Percentiles rank a stretch among this genome's conserved stretches.
Evolutionary conservation across 2,797 vertebrate genomes (phyloP).

Genomic region (Mycteria americana): DNA sequence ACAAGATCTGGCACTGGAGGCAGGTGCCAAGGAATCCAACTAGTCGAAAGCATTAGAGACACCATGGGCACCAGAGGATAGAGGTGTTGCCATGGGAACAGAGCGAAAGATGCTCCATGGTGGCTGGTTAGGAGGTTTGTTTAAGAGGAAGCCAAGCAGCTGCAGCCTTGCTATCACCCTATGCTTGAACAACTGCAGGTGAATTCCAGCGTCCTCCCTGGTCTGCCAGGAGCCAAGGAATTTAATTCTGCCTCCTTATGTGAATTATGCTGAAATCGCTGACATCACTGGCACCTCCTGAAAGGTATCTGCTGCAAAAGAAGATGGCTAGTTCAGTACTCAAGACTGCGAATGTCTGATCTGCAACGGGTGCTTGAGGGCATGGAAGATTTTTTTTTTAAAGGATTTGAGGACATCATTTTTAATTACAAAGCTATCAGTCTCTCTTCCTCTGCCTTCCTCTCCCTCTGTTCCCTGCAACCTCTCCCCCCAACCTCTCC

Average conservation of each 20-base stretch:
- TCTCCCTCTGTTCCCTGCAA: neutral
- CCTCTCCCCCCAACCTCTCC: neutral
- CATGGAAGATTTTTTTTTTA: neutral
- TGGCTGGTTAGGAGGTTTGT: constrained; percentile 74
- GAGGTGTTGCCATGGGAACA: constrained; percentile 79
- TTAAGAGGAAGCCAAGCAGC: constrained; percentile 66
- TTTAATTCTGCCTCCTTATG: constrained; percentile 47
- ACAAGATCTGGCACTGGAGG: constrained; percentile 72
- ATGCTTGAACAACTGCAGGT: constrained; percentile 36
- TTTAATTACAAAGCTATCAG: neutral
- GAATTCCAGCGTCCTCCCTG: constrained; percentile 27
- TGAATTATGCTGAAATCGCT: constrained; percentile 10
- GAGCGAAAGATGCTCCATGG: constrained; percentile 67
- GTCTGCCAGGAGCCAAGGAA: constrained; percentile 31
- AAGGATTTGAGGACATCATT: neutral
- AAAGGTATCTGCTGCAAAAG: constrained; percentile 17
- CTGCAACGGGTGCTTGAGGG: neutral
- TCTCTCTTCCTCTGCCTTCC: neutral
- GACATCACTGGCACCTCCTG: neutral
- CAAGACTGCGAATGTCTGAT: neutral
- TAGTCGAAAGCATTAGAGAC: constrained; percentile 71
- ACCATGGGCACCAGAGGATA: constrained; percentile 72
- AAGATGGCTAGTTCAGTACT: neutral
- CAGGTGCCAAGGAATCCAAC: constrained; percentile 75
- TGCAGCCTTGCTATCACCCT: constrained; percentile 54